A percentile compares a stretch with the other conserved stretches of the same genome.
Evolutionary conservation across 2,113 vertebrate species (phyloP).

Genomic region (Ptilorrhoa leucosticta): DNA sequence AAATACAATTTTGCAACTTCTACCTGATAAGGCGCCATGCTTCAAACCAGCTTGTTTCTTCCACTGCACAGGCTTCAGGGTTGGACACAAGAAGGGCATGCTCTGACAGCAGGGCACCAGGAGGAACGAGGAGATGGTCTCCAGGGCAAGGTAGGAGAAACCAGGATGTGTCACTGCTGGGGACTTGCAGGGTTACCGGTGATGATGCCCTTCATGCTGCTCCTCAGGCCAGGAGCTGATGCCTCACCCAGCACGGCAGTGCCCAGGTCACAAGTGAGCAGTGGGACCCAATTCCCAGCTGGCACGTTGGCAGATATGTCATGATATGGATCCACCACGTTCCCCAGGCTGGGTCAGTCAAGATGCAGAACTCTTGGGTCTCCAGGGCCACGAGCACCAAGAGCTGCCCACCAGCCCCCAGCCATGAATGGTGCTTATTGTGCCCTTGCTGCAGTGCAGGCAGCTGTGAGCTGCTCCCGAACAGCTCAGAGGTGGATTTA

Average conservation of each 20-base stretch:
- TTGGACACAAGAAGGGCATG: not conserved
- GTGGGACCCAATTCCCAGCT: not conserved
- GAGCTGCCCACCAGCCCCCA: not conserved
- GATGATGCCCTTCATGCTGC: not conserved
- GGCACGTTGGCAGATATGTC: accelerated
- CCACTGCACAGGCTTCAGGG: accelerated
- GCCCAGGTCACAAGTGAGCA: not conserved
- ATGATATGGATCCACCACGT: not conserved
- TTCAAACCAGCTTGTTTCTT: not conserved
- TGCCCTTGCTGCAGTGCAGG: not conserved
- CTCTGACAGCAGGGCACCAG: not conserved
- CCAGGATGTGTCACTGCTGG: not conserved
- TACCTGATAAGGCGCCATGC: accelerated
- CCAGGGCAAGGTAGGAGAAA: not conserved
- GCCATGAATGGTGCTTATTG: not conserved
- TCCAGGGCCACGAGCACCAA: not conserved
- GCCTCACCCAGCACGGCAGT: not conserved
- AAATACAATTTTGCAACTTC: not conserved
- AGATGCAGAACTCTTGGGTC: not conserved
- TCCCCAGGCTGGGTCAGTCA: not conserved
- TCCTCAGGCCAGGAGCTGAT: not conserved
- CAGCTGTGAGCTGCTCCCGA: not conserved
- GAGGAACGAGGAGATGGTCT: not conserved
- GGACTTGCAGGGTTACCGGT: not conserved
- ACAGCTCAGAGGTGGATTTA: not conserved